Evolutionary conservation across 2,888 invertebrate species (phyloP).

Genomic region (Zelleria hepariella): DNA sequence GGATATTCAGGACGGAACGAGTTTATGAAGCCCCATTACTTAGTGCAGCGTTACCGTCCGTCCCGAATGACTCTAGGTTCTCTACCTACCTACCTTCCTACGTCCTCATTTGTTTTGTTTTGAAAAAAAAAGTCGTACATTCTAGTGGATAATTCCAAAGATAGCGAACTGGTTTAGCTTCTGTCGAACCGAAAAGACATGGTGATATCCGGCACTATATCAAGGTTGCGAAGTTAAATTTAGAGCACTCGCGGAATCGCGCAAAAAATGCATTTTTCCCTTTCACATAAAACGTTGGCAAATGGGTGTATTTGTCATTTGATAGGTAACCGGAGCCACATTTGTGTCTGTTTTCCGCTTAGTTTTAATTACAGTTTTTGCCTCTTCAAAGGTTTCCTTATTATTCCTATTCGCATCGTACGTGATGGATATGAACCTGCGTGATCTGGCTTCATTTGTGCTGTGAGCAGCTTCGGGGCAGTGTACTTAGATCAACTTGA

Average conservation of each 20-base stretch:
- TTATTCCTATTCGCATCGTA: conserved; percentile 4
- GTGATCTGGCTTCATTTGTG: not conserved
- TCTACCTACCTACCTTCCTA: no score
- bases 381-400: not conserved
- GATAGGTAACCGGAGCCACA: not conserved
- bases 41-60: no score
- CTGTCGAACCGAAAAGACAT: not conserved
- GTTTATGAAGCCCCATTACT: no score
- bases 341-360: not conserved
- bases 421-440: not conserved
- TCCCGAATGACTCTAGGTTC: no score
- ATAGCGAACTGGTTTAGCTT: not conserved
- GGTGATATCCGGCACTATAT: conserved; percentile 22
- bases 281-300: conserved; percentile 29
- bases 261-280: conserved; percentile 18
- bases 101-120: no score
- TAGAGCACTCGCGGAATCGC: conserved; percentile 24
- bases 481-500: not conserved
- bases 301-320: not conserved
- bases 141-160: no score
- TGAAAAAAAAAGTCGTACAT: no score
- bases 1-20: no score
- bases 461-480: not conserved
- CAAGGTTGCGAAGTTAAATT: conserved; percentile 39
- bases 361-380: not conserved